Evolutionary conservation across 2,888 invertebrate species (phyloP).

Genomic region (Plusia festucae): DNA sequence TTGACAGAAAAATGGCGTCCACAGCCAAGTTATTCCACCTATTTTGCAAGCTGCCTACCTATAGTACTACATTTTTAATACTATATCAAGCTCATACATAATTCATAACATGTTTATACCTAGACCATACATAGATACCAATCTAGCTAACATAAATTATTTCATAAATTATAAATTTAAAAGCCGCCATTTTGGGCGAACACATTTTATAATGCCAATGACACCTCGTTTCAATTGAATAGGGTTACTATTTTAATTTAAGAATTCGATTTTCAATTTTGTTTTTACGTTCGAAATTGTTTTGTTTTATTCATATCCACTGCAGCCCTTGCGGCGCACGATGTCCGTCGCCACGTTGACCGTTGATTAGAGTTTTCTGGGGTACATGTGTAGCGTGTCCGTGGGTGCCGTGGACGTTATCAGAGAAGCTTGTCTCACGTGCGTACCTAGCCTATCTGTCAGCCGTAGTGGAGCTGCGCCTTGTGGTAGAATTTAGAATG

Average conservation of each 20-base stretch:
- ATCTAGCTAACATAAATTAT: conserved; percentile 56
- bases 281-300: too few species aligned
- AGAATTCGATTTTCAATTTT: background rate
- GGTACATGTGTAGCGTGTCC: too few species aligned
- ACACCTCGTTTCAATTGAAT: conserved; percentile 47
- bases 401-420: too few species aligned
- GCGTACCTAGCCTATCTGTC: too few species aligned
- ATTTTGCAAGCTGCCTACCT: conserved; percentile 9
- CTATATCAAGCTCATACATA: conserved; percentile 34
- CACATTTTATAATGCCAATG: conserved; percentile 68
- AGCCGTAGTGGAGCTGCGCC: too few species aligned
- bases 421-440: too few species aligned
- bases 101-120: conserved; percentile 41
- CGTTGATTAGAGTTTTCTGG: too few species aligned
- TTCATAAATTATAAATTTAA: conserved; percentile 44
- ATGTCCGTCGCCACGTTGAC: too few species aligned
- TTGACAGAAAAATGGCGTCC: background rate
- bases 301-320: too few species aligned
- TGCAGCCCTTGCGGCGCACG: too few species aligned
- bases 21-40: conserved; percentile 2
- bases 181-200: conserved; percentile 63
- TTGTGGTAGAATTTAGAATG: too few species aligned
- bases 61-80: conserved; percentile 25
- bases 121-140: conserved; percentile 51
- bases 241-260: conserved; percentile 25